Evolutionary conservation across 1,140 invertebrate species (phyloP), one percentile per base, ranked within the genome.

Genomic region (Hyles vespertilio): DNA sequence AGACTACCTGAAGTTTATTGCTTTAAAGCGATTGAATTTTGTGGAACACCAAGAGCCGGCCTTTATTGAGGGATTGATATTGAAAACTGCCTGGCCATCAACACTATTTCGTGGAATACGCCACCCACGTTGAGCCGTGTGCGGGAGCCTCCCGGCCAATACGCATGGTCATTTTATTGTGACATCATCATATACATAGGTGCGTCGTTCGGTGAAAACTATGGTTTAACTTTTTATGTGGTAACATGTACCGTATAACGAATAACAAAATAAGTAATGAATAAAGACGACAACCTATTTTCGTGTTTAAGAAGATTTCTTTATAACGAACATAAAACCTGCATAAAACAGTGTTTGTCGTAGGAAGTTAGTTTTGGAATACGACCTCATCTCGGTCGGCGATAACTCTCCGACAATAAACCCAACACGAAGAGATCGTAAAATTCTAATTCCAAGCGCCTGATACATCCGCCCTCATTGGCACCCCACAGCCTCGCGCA

Each of bases 391-490:
- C 83, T 86, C 76, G 82, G 80, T 83, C 77, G 73, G 70, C 79
- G 81, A 88, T 86, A 82, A 81, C 80, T 82, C 69, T 69, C 78
- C 79, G 81, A 86, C 83, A 81, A 78, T 88, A 88, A 88, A 88
- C 81, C 83, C 83, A 86, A 88, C 83, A 84, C 85, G 81, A 88
- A 88, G 85, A 88, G 82, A 79, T 72, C 74, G 74, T 88, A 88
- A 88, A 88, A 88, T 79, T 86, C 83, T 84, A 88, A 88, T 86
- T 88, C 74, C 71, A 81, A 78, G 49, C 67, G 58, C 47, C 57
- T 45, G 50, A 36, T 36, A 58, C 58, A 52, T 54, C 51, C 51
- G 58, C 9, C 59, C 46, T 8, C 56, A 49, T 52, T 32, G 61
- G 54, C 56, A 56, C 63, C 59, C 63, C 58, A 57, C 58, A 22